A percentile compares a stretch with the other conserved stretches of the same genome.
These are phyloP conservation scores for Tenthredo livida DNA, from an alignment of 2,888 invertebrate species.

Conservation along the genomic window DNA sequence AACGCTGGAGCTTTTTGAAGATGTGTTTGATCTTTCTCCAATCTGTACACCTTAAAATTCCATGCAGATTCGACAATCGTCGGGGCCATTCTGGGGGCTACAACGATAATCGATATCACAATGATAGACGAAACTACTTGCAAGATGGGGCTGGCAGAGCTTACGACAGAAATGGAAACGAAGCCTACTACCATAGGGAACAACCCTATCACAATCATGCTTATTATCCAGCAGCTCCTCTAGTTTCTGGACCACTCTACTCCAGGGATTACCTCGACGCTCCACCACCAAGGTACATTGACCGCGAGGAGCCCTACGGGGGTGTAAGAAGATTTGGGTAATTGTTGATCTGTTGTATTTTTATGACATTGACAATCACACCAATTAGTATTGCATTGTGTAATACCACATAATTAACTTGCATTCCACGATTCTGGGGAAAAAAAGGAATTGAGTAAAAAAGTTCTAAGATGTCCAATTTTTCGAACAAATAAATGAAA, in stretches of 20 bases:
- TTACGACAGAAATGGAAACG: constrained; percentile 66
- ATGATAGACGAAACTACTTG: constrained; percentile 78
- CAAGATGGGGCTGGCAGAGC: constrained; percentile 78
- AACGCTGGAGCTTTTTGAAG: background rate
- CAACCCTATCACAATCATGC: constrained; percentile 54
- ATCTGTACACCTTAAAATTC: background rate
- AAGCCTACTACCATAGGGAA: constrained; percentile 60
- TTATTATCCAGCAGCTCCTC: constrained; percentile 55
- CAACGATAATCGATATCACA: constrained; percentile 79
- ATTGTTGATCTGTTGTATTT: constrained; percentile 22
- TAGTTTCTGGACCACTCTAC: constrained; percentile 54
- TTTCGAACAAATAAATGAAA: background rate
- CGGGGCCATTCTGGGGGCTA: constrained; percentile 78
- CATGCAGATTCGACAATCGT: constrained; percentile 76
- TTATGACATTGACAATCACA: background rate
- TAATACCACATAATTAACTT: background rate
- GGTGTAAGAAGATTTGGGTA: constrained; percentile 29
- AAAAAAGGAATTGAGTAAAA: background rate
- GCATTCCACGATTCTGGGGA: background rate
- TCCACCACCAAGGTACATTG: constrained; percentile 53
- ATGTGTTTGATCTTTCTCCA: background rate
- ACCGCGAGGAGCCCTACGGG: constrained; percentile 25
- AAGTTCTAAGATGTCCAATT: background rate
- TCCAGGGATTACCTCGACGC: constrained; percentile 54
- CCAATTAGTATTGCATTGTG: background rate